Evolutionary conservation across 1,140 invertebrate species (phyloP), one percentile per base, ranked within the genome.

Genomic region (Calosoma granatense): DNA sequence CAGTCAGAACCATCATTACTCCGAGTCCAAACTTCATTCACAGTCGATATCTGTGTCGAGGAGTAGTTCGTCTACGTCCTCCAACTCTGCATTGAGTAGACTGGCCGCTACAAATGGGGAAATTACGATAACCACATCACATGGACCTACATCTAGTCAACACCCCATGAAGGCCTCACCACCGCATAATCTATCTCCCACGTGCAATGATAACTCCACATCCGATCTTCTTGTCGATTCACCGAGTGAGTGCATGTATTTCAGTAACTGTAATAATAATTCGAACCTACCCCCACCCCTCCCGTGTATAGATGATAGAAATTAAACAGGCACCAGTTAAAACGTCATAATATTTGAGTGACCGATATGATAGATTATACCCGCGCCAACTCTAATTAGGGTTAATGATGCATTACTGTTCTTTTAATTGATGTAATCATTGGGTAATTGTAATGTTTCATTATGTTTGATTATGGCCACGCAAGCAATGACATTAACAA

Each of bases 221-320:
- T 63, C 76, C 55, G 87, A 90, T 75, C 75, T 89, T 52, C 76
- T 89, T 43, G 84, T 86, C 65, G 87, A 90, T 75, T 88, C 86
- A 52, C 85, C 86, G 68, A 87, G 87, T 90, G 81, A 84, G 84
- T 83, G 63, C 22, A 22, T 39, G 41, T n/a, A 36, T 14, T 23
- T 36, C n/a, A 51, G 21, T n/a, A 54, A 41, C n/a, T n/a, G n/a
- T n/a, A n/a, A n/a, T n/a, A n/a, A n/a, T n/a, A n/a, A n/a, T 2
- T 14, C 9, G 22, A n/a, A n/a, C n/a, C 43, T 14, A 3, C 47
- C 22, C 51, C 54, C 22, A n/a, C 14, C 41, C n/a, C 41, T 15
- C 26, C 19, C 4, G 17, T 17, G 6, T 4, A n/a, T 55, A 2
- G 11, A n/a, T n/a, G n/a, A n/a, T n/a, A n/a, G n/a, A n/a, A 36